Evolutionary conservation across 2,888 invertebrate genomes (phyloP).

Genomic region (Tipula lateralis): DNA sequence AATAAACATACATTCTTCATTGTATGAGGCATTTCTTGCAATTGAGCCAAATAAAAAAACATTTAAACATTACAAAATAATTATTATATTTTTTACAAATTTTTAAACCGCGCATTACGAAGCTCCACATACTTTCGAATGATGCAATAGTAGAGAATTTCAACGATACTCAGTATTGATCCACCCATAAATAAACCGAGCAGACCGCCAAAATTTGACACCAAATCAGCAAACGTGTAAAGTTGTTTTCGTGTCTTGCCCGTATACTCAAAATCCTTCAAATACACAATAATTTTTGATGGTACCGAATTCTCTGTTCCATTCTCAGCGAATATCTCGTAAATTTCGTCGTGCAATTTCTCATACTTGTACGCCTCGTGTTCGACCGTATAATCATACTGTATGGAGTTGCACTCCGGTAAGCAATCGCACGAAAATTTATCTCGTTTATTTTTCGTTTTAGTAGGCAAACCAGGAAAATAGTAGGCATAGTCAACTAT

Average conservation of each 20-base stretch:
- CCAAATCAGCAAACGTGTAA: neutral
- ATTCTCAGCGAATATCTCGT: neutral
- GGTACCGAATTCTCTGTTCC: neutral
- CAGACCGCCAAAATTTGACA: neutral
- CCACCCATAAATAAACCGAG: neutral
- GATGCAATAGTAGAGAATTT: neutral
- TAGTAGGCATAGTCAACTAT: neutral
- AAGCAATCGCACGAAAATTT: neutral
- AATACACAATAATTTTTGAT: neutral
- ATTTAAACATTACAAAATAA: no score
- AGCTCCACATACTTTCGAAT: neutral
- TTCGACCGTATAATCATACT: neutral
- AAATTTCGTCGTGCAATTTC: neutral
- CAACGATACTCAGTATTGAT: neutral
- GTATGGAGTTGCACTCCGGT: neutral
- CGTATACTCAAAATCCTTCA: neutral
- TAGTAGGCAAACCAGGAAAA: neutral
- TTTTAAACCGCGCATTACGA: no score
- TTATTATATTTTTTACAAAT: no score
- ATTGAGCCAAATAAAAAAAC: no score
- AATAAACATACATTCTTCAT: no score
- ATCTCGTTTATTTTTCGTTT: neutral
- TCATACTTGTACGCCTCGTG: neutral
- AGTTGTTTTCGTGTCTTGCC: neutral
- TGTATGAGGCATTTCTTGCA: no score